Conservation (phyloP, 2,113 vertebrate species). For the Pardalotus punctatus region DNA sequence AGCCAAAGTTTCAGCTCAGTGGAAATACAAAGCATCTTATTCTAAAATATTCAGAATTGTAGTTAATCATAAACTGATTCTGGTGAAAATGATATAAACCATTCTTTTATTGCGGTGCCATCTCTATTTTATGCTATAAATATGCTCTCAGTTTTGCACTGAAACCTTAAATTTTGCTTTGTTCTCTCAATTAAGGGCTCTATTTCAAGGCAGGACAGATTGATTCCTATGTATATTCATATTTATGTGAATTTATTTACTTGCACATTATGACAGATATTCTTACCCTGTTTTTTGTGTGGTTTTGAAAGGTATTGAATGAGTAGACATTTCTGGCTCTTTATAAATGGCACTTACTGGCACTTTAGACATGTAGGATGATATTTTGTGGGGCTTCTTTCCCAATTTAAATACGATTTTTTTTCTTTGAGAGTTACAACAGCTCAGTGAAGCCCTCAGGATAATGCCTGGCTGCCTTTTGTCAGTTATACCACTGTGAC, state of each 20-base stretch:
- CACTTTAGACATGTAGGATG: constrained; percentile 1
- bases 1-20: constrained; percentile 1
- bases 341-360: constrained; percentile 23
- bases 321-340: neutral
- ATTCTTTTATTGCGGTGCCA: neutral
- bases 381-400: constrained; percentile 23
- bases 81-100: neutral
- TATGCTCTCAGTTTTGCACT: neutral
- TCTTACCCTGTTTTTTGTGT: neutral
- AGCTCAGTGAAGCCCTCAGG: neutral
- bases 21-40: neutral
- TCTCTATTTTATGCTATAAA: neutral
- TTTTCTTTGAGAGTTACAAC: neutral
- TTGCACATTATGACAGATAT: neutral
- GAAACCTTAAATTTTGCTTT: neutral
- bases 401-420: neutral
- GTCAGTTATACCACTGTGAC: neutral
- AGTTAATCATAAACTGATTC: neutral
- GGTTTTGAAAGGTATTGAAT: constrained; percentile 29
- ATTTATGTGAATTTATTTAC: constrained; percentile 17
- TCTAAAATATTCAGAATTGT: neutral
- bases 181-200: constrained; percentile 5
- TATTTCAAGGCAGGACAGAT: constrained; percentile 26
- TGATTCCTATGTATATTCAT: constrained; percentile 16
- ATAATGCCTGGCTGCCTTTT: neutral